Evolutionary conservation across 2,888 invertebrate species (phyloP).

Genomic region (Gnatocerus cornutus): DNA sequence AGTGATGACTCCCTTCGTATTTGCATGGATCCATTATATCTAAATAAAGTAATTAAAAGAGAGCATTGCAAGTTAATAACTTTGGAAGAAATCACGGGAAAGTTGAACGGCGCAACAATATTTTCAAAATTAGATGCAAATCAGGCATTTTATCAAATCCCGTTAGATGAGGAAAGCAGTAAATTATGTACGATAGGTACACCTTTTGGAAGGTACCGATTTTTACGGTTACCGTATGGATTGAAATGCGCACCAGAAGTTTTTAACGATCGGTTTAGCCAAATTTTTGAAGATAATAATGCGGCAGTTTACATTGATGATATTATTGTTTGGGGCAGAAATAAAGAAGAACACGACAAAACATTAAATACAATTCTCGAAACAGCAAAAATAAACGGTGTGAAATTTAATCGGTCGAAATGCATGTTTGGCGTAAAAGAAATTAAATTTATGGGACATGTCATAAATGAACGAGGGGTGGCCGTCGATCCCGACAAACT

Average conservation of each 20-base stretch:
- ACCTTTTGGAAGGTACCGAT: constrained; percentile 49
- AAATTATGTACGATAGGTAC: constrained; percentile 52
- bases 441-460: too few relatives aligned
- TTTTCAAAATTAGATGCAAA: constrained; percentile 49
- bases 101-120: constrained; percentile 47
- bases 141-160: constrained; percentile 50
- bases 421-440: too few relatives aligned
- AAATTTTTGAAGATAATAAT: constrained; percentile 34
- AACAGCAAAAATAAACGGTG: constrained; percentile 47
- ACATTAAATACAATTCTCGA: constrained; percentile 51
- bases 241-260: constrained; percentile 41
- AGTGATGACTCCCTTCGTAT: constrained; percentile 49
- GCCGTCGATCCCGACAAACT: too few relatives aligned
- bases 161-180: constrained; percentile 48
- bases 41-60: constrained; percentile 51
- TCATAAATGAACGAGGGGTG: too few relatives aligned
- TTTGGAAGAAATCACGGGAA: constrained; percentile 48
- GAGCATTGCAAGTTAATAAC: constrained; percentile 44
- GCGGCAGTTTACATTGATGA: constrained; percentile 53
- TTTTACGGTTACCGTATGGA: constrained; percentile 45
- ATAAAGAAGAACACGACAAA: constrained; percentile 47
- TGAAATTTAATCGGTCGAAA: constrained; percentile 55
- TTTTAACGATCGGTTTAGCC: constrained; percentile 38
- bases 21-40: constrained; percentile 52
- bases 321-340: constrained; percentile 47